phyloP scores from a whole-genome alignment of 2,888 invertebrate species.

The Xanthia icteritia region DNA sequence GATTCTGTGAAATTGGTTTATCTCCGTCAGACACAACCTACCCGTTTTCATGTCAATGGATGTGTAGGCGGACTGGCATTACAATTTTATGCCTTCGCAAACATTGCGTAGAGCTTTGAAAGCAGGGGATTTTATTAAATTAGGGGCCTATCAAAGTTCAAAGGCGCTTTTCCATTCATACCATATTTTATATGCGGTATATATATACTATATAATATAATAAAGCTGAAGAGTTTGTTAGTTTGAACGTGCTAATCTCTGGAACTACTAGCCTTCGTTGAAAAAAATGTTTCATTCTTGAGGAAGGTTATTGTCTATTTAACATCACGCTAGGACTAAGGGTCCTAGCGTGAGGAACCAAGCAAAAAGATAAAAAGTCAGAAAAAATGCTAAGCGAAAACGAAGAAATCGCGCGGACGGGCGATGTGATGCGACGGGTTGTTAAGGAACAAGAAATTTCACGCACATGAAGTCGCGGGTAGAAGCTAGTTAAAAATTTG shows the following conservation, averaged over 20 bases:
- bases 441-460: too few relatives aligned
- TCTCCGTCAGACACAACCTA: conserved; percentile 15
- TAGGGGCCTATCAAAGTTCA: conserved; percentile 6
- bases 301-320: background rate
- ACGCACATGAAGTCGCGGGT: too few relatives aligned
- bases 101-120: conserved; percentile 16
- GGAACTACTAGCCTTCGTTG: background rate
- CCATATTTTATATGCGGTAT: background rate
- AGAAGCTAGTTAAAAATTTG: background rate
- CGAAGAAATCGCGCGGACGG: too few relatives aligned
- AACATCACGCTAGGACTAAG: too few relatives aligned
- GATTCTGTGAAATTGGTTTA: conserved; percentile 19
- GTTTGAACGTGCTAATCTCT: background rate
- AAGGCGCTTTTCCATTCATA: background rate
- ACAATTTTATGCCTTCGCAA: conserved; percentile 14
- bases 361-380: too few relatives aligned
- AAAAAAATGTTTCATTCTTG: too few relatives aligned
- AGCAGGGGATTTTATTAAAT: background rate
- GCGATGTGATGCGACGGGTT: too few relatives aligned
- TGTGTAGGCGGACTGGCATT: conserved; percentile 1
- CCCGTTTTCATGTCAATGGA: background rate
- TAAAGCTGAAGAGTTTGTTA: background rate
- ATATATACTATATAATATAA: background rate
- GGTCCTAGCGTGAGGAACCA: too few relatives aligned
- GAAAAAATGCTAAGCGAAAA: too few relatives aligned